Conservation (phyloP, 2,888 invertebrate genomes). For the Mantis religiosa region DNA sequence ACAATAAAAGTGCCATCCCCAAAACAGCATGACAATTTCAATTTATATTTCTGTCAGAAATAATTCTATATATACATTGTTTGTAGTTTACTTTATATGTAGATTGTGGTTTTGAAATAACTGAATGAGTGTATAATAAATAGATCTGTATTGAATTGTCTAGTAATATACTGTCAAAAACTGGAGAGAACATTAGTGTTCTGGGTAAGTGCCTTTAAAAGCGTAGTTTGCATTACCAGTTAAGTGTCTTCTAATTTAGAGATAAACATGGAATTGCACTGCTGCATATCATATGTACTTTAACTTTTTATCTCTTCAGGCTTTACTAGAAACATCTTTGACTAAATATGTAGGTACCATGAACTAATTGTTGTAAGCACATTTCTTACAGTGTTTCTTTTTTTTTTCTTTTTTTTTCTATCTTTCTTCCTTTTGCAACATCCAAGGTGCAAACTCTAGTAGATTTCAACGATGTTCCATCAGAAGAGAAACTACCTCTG, state of each 20-base stretch:
- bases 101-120: too few relatives aligned
- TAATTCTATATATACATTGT: too few relatives aligned
- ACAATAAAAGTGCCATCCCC: too few relatives aligned
- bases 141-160: too few relatives aligned
- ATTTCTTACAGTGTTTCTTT: constrained; percentile 21
- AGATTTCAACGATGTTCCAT: constrained; percentile 83
- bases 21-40: too few relatives aligned
- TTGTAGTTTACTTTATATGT: too few relatives aligned
- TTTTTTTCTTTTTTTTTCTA: constrained; percentile 23
- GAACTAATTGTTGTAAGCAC: not conserved
- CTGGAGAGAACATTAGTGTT: too few relatives aligned
- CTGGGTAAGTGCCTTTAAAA: too few relatives aligned
- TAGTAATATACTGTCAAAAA: too few relatives aligned
- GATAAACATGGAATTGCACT: not conserved
- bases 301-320: not conserved
- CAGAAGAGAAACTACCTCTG: constrained; percentile 89
- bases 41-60: too few relatives aligned
- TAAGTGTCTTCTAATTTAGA: not conserved
- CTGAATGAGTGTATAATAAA: too few relatives aligned
- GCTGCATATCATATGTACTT: not conserved
- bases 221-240: too few relatives aligned
- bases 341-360: not conserved
- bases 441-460: constrained; percentile 76
- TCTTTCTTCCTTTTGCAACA: constrained; percentile 27
- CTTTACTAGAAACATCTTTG: not conserved